A percentile compares a stretch with the other conserved stretches of the same genome.
phyloP scores from a whole-genome alignment of 2,888 invertebrate species.

The Netelia inedita region DNA sequence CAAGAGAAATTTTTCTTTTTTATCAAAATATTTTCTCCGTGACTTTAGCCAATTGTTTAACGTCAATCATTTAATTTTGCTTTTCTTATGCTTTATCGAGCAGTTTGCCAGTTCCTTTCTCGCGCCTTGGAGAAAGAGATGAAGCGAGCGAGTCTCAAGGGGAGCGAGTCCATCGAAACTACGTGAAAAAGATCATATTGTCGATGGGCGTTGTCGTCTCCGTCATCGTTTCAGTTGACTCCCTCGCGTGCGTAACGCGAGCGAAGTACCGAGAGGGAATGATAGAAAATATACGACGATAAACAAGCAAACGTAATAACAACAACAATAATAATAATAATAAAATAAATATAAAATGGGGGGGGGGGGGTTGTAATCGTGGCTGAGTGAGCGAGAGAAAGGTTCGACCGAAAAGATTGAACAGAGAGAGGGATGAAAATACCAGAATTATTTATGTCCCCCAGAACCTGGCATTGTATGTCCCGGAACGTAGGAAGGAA shows the following conservation, averaged over 20 bases:
- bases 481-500: constrained; percentile 65
- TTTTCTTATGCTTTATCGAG: constrained; percentile 55
- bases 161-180: constrained; percentile 10
- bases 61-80: constrained; percentile 62
- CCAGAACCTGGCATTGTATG: constrained; percentile 52
- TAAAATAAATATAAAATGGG: constrained; percentile 4
- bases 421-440: background rate
- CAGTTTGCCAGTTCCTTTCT: constrained; percentile 55
- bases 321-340: constrained; percentile 3
- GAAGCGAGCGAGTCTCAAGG: constrained; percentile 49
- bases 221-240: constrained; percentile 37
- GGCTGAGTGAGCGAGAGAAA: background rate
- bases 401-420: background rate
- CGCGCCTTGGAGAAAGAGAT: constrained; percentile 3
- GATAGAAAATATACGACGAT: background rate
- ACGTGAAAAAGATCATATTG: constrained; percentile 22
- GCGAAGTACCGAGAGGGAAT: constrained; percentile 2
- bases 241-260: constrained; percentile 20
- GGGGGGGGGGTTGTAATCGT: background rate
- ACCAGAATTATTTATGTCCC: constrained; percentile 70
- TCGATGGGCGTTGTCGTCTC: constrained; percentile 30
- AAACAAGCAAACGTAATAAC: background rate
- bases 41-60: too few relatives aligned
- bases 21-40: constrained; percentile 24
- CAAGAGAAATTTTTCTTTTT: constrained; percentile 40